These are phyloP conservation scores for Anoplopoma fimbria DNA, from an alignment of 2,113 vertebrate species.

Conservation along the genomic window DNA sequence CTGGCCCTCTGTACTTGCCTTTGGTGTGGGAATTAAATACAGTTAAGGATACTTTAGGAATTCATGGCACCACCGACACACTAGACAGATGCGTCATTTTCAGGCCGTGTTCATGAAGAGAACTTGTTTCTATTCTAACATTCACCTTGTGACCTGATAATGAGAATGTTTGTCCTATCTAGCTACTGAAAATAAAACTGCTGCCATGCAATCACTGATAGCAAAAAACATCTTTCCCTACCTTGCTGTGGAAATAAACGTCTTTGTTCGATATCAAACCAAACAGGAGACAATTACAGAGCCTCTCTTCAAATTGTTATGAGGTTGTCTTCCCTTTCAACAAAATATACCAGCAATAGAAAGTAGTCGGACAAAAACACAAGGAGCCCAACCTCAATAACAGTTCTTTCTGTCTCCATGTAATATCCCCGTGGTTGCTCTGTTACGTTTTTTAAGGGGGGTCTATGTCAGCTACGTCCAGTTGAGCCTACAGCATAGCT, in stretches of 20 bases:
- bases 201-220: no score
- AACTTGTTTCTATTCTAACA: conserved; percentile 1
- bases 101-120: not conserved
- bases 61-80: not conserved
- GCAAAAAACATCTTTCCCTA: no score
- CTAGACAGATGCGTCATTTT: not conserved
- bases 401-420: not conserved
- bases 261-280: not conserved
- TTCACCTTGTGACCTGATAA: not conserved
- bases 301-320: not conserved
- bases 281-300: not conserved
- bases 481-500: not conserved
- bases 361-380: not conserved
- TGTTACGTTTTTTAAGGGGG: not conserved
- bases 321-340: not conserved
- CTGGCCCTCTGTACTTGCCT: not conserved
- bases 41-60: not conserved
- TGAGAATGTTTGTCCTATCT: no score
- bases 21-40: not conserved
- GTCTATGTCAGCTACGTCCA: not conserved
- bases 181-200: no score
- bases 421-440: not conserved
- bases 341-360: not conserved
- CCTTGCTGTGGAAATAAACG: not conserved
- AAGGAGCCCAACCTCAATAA: not conserved